These are phyloP conservation scores for Lutraria lutraria DNA, from an alignment of 2,888 invertebrate genomes.

Conservation along the genomic window DNA sequence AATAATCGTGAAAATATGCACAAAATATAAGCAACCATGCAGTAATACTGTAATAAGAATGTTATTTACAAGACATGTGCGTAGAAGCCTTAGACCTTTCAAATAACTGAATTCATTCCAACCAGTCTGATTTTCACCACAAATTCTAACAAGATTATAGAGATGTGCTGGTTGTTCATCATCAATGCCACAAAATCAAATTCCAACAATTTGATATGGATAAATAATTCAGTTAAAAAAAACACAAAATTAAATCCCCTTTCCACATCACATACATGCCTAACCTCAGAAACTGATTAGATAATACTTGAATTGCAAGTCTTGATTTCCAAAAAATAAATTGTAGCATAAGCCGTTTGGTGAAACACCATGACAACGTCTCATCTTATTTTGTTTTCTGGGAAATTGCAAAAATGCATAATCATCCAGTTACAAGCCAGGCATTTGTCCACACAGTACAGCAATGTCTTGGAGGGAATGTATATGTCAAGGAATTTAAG, in stretches of 20 bases:
- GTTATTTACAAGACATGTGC: too few relatives aligned
- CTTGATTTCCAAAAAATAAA: neutral
- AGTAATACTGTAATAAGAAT: too few relatives aligned
- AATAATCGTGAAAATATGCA: too few relatives aligned
- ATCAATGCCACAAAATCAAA: neutral
- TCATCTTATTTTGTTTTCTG: neutral
- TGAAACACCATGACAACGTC: neutral
- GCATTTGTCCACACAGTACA: neutral
- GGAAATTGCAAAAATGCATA: neutral
- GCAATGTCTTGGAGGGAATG: constrained; percentile 7
- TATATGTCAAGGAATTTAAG: constrained; percentile 25
- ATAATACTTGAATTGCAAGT: neutral
- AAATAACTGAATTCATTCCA: too few relatives aligned
- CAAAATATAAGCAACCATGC: too few relatives aligned
- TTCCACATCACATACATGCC: neutral
- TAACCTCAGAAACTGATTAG: neutral
- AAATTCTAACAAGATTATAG: too few relatives aligned
- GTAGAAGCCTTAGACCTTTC: too few relatives aligned
- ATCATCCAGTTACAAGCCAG: neutral
- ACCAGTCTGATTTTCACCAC: too few relatives aligned
- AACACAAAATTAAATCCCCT: neutral
- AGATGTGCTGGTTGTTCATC: neutral
- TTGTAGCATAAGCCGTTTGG: neutral
- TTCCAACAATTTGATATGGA: neutral
- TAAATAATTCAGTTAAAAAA: too few relatives aligned